Conservation (phyloP, 2,113 vertebrate species). For the Sialia sialis region DNA sequence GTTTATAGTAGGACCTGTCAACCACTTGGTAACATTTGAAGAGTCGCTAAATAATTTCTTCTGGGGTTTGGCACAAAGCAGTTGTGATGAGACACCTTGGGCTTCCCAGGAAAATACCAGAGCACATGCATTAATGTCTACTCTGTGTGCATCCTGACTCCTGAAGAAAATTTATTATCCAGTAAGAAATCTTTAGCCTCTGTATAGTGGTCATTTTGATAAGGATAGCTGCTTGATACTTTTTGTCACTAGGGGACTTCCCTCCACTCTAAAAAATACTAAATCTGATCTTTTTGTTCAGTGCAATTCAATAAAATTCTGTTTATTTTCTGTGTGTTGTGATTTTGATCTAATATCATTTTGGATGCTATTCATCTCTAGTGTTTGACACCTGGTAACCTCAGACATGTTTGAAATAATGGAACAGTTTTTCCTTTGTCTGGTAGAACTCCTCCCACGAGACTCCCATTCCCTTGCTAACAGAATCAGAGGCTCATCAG, state of each 20-base stretch:
- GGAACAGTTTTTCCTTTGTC: neutral
- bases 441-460: neutral
- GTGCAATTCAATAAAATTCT: neutral
- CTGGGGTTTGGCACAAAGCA: neutral
- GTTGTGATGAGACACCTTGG: rapidly evolving
- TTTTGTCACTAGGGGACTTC: neutral
- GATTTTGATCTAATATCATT: neutral
- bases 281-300: neutral
- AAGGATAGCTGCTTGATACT: neutral
- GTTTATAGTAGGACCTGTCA: neutral
- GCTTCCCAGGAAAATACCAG: neutral
- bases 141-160: neutral
- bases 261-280: neutral
- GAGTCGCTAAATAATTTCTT: neutral
- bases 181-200: neutral
- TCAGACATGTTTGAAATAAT: neutral
- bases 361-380: neutral
- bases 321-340: neutral
- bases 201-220: neutral
- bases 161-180: neutral
- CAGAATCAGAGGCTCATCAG: neutral
- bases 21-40: neutral
- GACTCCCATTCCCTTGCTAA: neutral
- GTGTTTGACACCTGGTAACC: neutral
- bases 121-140: neutral